Percentiles rank a stretch among this genome's conserved stretches.
phyloP scores from a whole-genome alignment of 2,113 vertebrate genomes.

The Orthonyx spaldingii region DNA sequence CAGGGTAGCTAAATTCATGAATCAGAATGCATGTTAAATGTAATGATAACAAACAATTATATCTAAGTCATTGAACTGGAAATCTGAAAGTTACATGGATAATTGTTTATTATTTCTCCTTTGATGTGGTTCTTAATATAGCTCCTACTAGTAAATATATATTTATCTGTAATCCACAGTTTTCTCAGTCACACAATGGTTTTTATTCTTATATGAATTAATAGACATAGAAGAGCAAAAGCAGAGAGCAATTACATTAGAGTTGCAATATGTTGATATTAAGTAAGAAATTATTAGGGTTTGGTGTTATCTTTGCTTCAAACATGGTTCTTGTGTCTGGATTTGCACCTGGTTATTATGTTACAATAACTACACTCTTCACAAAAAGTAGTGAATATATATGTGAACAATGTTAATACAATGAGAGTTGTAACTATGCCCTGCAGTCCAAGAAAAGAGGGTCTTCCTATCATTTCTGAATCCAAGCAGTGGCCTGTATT shows the following conservation, averaged over 20 bases:
- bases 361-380: neutral
- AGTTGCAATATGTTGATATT: neutral
- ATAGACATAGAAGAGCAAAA: neutral
- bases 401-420: neutral
- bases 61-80: neutral
- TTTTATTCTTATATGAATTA: neutral
- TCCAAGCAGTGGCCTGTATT: neutral
- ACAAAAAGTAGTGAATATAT: neutral
- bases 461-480: neutral
- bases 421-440: neutral
- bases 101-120: neutral
- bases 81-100: neutral
- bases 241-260: neutral
- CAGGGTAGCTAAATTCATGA: neutral
- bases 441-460: neutral
- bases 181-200: neutral
- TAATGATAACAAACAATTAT: neutral
- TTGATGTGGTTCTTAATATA: neutral
- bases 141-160: neutral
- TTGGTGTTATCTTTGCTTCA: neutral
- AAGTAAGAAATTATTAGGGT: neutral
- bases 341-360: neutral
- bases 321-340: neutral
- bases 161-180: neutral
- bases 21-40: neutral